Base-by-base conservation (phyloP, 2,113 vertebrate species). In the Thunnus maccoyii region DNA sequence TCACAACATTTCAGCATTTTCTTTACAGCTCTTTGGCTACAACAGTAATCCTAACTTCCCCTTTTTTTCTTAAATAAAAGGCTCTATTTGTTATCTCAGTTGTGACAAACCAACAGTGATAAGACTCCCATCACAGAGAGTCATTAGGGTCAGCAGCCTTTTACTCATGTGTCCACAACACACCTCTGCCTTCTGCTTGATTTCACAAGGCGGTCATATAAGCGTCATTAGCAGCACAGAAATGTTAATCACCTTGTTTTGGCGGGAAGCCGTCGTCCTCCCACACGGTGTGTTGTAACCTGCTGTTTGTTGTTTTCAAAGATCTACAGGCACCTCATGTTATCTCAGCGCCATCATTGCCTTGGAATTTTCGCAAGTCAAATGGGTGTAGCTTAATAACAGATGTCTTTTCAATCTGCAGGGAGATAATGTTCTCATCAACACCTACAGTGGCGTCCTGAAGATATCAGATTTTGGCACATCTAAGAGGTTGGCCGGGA, bases 401-500 rank as follows among this genome's bases (percentile, higher is more conserved):
- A 1, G 27, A 6, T 89, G 22, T 63, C 6, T 61, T 69, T 20
- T 69, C 51, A 36, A 90, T 92, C 80, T 78, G 51, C 92, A 99
- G 98, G 98, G 98, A 41, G 98, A 99, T 86, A 99, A 99, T 0
- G 98, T 99, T 56, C 94, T 99, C 90, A 99, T 99, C 91, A 99
- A 99, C 92, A 99, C 98, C 1, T 99, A 99, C 87, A 99, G 98
- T 41, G 98, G 98, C 17, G 97, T 99, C 75, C 94, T 99, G 91
- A 99, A 99, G 95, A 99, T 99, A 88, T 99, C 98, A 0, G 98
- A 99, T 90, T 99, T 99, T 72, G 98, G 98, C 70, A 99, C 98
- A 18, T 99, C 98, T 18, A 99, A 99, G 94, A 96, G 98, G 71
- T 92, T 99, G 75, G 98, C 98, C 72, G 98, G 98, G 86, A 99